These are phyloP conservation scores for Zosterops pallidus DNA, from an alignment of 2,113 vertebrate species.

Conservation along the genomic window DNA sequence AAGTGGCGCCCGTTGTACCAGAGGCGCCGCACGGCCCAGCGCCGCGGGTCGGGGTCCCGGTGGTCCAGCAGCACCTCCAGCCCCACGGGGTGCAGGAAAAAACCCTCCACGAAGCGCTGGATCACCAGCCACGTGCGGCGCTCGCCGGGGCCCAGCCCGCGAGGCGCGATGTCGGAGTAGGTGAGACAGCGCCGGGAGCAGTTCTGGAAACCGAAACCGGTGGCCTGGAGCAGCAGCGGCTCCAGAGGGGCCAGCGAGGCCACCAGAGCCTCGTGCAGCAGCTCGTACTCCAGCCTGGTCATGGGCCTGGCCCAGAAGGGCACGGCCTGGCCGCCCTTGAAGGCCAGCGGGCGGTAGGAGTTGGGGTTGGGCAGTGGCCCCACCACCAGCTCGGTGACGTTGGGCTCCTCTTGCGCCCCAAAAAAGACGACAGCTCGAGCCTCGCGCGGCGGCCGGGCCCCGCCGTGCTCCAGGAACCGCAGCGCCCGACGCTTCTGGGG, in stretches of 20 bases:
- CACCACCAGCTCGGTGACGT: slow-evolving; percentile 84
- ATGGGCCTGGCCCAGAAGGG: slow-evolving; percentile 81
- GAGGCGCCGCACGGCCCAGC: slow-evolving; percentile 80
- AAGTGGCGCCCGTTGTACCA: slow-evolving; percentile 90
- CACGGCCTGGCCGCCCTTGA: slow-evolving; percentile 15
- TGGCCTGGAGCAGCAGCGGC: slow-evolving; percentile 75
- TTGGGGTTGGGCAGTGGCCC: slow-evolving; percentile 79
- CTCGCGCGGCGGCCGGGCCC: slow-evolving; percentile 73
- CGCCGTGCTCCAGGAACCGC: slow-evolving; percentile 74
- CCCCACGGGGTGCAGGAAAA: slow-evolving; percentile 87
- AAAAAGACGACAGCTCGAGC: slow-evolving; percentile 85
- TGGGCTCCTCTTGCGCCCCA: slow-evolving; percentile 78
- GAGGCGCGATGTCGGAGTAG: slow-evolving; percentile 83
- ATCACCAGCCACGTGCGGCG: slow-evolving; percentile 86
- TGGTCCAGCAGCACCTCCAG: slow-evolving; percentile 89
- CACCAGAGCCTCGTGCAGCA: slow-evolving; percentile 58
- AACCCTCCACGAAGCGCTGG: slow-evolving; percentile 84
- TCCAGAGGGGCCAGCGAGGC: slow-evolving; percentile 62
- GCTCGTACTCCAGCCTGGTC: slow-evolving; percentile 65
- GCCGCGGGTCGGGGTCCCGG: slow-evolving; percentile 64
- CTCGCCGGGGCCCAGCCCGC: slow-evolving; percentile 81
- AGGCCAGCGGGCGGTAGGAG: slow-evolving; percentile 55
- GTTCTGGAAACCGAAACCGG: slow-evolving; percentile 78
- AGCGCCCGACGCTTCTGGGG: slow-evolving; percentile 83
- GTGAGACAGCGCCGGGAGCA: slow-evolving; percentile 81